These are phyloP conservation scores for Microcebus ravelobensis DNA, from an alignment of 2,113 vertebrate species.

Conservation along the genomic window DNA sequence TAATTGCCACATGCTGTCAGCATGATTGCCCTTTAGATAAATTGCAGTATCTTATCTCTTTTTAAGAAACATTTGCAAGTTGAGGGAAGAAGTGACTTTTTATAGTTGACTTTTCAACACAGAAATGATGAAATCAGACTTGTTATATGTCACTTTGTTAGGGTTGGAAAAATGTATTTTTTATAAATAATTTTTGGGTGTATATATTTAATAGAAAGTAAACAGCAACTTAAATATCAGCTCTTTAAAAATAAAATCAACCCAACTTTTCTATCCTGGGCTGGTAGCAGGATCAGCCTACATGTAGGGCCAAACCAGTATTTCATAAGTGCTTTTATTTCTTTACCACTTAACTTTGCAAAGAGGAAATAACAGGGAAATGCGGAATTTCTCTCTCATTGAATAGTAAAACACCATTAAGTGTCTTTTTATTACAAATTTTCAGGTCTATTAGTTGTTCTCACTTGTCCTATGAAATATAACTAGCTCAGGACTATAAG, in stretches of 20 bases:
- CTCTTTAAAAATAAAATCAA: background rate
- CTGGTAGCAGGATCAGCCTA: background rate
- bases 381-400: background rate
- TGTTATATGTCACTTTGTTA: slow-evolving; percentile 27
- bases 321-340: background rate
- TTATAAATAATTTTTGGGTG: slow-evolving; percentile 44
- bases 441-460: background rate
- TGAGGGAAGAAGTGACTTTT: slow-evolving; percentile 17
- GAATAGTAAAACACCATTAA: background rate
- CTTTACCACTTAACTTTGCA: background rate
- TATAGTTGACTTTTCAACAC: slow-evolving; percentile 45
- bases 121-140: slow-evolving; percentile 43
- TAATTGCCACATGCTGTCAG: slow-evolving; percentile 45
- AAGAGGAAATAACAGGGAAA: background rate
- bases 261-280: background rate
- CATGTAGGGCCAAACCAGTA: background rate
- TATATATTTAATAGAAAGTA: slow-evolving; percentile 35
- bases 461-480: background rate
- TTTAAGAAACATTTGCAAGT: slow-evolving; percentile 11
- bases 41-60: background rate
- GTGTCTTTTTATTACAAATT: background rate
- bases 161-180: slow-evolving; percentile 34
- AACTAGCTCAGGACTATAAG: background rate
- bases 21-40: slow-evolving; percentile 45
- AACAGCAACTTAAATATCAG: slow-evolving; percentile 20